Evolutionary conservation across 1,140 invertebrate species (phyloP), one percentile per base, ranked within the genome.

Genomic region (Archegozetes longisetosus): DNA sequence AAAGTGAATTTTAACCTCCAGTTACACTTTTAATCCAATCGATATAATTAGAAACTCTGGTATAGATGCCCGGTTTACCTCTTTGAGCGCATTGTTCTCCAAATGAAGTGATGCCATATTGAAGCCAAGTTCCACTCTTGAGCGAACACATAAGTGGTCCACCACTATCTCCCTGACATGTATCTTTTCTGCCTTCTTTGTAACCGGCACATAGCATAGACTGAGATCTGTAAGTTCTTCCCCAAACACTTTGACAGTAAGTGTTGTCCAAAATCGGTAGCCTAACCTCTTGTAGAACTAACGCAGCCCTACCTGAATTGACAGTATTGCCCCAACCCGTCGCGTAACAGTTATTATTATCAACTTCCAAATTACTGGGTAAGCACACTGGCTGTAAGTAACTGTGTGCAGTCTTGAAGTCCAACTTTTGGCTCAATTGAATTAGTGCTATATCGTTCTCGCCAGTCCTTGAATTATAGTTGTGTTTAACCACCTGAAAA

Each of bases 51-150:
- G 84, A 78, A 3, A 93, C 81, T 65, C 82, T 80, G 2, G 87
- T 86, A 68, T 95, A 95, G 60, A 95, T 91, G 2, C 91, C 90
- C 66, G 84, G 93, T 70, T 92, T 93, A 49, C 86, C 85, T 52
- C 80, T 81, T 67, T 86, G 82, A 3, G 88, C 91, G 69, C 91
- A 94, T 23, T 88, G 89, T 68, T 93, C 89, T 0, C 91, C 91
- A 64, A 93, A 55, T 40, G 20, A 49, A 0, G 90, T 94, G 46
- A 95, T 88, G 2, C 90, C 90, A 70, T 86, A 85, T 23, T 91
- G 80, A 23, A 80, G 81, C 84, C 85, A 87, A 54, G 53, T 60
- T 55, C 61, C 75, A 82, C 80, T 80, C 58, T 80, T 73, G 28
- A 76, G 67, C 51, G 76, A 64, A 68, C 84, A 85, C 24, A 82